phyloP scores from a whole-genome alignment of 2,113 vertebrate genomes.

The Mohoua ochrocephala region DNA sequence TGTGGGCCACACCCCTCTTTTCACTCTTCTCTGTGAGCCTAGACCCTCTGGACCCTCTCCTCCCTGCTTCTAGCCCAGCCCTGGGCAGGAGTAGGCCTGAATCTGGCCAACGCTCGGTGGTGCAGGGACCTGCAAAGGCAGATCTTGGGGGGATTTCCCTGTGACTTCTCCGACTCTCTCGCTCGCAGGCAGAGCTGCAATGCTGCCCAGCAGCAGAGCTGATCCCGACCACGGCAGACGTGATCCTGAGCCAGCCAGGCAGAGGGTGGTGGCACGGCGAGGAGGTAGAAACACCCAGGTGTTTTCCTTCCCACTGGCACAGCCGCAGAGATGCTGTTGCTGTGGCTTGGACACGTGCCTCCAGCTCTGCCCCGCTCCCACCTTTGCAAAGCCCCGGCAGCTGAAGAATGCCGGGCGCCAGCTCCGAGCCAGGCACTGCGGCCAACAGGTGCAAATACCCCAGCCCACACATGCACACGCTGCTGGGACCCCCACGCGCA shows the following conservation, averaged over 20 bases:
- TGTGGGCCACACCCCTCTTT: neutral
- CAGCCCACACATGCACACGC: rapidly evolving
- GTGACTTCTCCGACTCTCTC: neutral
- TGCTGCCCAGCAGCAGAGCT: neutral
- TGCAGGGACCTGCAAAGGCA: neutral
- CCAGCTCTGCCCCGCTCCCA: neutral
- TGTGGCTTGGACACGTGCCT: neutral
- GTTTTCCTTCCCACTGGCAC: neutral
- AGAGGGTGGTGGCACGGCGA: neutral
- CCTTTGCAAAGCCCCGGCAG: neutral
- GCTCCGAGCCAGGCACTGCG: neutral
- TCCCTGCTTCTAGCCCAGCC: neutral
- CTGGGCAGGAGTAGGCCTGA: neutral
- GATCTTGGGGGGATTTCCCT: neutral
- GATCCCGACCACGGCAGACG: neutral
- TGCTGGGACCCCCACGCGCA: neutral
- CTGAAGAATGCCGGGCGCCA: neutral
- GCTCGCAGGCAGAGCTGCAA: neutral
- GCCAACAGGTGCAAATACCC: neutral
- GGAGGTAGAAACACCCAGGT: neutral
- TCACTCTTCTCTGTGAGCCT: neutral
- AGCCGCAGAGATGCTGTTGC: neutral
- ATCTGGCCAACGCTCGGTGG: rapidly evolving
- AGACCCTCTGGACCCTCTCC: neutral
- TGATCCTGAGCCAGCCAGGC: neutral